Percentiles rank a stretch among this genome's conserved stretches.
These are phyloP conservation scores for Agriopis marginaria DNA, from an alignment of 2,888 invertebrate genomes.

Conservation along the genomic window DNA sequence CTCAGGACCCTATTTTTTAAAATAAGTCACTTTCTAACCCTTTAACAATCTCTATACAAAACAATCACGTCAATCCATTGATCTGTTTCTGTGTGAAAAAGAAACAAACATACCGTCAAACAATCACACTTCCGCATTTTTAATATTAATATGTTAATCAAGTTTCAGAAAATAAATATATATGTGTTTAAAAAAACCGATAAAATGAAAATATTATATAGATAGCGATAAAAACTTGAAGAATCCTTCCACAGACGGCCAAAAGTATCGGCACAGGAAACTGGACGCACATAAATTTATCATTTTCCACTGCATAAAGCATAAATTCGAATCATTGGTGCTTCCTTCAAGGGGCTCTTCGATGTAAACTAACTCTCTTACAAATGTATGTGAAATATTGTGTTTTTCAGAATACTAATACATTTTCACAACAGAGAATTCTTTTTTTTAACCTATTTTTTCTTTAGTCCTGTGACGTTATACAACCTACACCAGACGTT, in stretches of 20 bases:
- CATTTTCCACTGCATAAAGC: constrained; percentile 86
- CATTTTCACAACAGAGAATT: neutral
- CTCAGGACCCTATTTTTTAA: no score
- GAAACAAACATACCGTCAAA: no score
- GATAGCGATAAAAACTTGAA: constrained; percentile 70
- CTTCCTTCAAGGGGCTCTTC: constrained; percentile 65
- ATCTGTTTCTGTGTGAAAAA: no score
- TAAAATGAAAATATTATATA: constrained; percentile 60
- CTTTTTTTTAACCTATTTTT: neutral
- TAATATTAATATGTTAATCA: no score
- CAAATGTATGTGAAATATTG: constrained; percentile 35
- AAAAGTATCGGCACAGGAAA: constrained; percentile 70
- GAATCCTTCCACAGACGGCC: constrained; percentile 63
- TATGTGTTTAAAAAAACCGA: no score
- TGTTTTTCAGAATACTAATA: neutral
- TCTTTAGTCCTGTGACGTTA: neutral
- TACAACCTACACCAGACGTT: no score
- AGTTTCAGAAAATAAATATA: no score
- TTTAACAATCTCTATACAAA: no score
- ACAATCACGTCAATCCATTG: no score
- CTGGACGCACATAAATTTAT: constrained; percentile 84
- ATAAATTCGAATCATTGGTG: constrained; percentile 83
- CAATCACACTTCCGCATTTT: no score
- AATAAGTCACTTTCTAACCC: no score
- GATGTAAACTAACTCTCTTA: constrained; percentile 25